These are phyloP conservation scores for Parelbella ahira DNA, from an alignment of 2,888 invertebrate species.

Conservation along the genomic window DNA sequence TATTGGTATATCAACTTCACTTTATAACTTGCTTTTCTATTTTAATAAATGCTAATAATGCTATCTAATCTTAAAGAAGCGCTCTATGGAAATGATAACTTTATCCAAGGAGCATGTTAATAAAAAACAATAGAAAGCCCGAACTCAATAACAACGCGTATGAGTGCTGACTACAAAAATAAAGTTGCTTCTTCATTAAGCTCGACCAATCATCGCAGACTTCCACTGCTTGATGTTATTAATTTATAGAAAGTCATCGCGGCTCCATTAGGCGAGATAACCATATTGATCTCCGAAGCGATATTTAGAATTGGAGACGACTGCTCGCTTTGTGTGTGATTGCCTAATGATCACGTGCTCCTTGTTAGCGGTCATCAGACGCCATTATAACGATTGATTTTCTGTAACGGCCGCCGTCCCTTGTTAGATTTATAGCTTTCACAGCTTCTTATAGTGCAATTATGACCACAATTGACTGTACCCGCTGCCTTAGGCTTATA, in stretches of 20 bases:
- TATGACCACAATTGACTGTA: conserved; percentile 50
- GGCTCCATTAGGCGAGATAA: conserved; percentile 68
- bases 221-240: conserved; percentile 67
- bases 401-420: conserved; percentile 50
- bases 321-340: conserved; percentile 60
- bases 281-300: conserved; percentile 68
- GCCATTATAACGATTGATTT: conserved; percentile 65
- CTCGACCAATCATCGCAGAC: conserved; percentile 61
- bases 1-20: conserved; percentile 3
- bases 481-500: conserved; percentile 33
- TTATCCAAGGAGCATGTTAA: conserved; percentile 14
- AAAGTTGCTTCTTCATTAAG: conserved; percentile 74
- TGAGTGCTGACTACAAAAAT: conserved; percentile 52
- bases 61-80: conserved; percentile 18
- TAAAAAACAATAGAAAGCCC: conserved; percentile 44
- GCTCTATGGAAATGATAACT: conserved; percentile 21
- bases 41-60: conserved; percentile 17
- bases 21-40: conserved; percentile 9
- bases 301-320: conserved; percentile 50
- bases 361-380: conserved; percentile 71
- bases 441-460: conserved; percentile 63
- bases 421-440: conserved; percentile 65
- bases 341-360: conserved; percentile 73
- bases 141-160: conserved; percentile 52
- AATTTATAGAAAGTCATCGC: conserved; percentile 80